A percentile compares a stretch with the other conserved stretches of the same genome.
Evolutionary conservation across 2,113 vertebrate species (phyloP).

Genomic region (Pelvicachromis taeniatus): DNA sequence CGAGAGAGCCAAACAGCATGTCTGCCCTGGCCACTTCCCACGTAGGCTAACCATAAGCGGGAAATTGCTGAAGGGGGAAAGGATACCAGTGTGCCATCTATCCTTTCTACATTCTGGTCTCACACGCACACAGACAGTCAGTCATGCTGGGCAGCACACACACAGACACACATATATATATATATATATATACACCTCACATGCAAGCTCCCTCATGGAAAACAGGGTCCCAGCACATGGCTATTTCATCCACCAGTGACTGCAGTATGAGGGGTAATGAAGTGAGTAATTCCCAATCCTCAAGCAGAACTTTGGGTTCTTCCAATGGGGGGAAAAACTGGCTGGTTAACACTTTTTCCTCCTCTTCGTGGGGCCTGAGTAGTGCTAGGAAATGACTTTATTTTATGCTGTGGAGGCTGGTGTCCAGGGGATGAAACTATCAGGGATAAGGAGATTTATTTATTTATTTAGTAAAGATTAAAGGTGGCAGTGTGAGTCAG

Average conservation of each 20-base stretch:
- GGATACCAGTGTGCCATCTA: slow-evolving; percentile 34
- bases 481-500: not conserved
- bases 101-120: slow-evolving; percentile 16
- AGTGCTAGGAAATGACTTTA: slow-evolving; percentile 1
- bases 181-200: not conserved
- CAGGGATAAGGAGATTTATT: not conserved
- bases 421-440: not conserved
- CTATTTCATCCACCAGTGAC: slow-evolving; percentile 66
- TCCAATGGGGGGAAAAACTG: slow-evolving; percentile 3
- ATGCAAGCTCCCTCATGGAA: slow-evolving; percentile 35
- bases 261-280: slow-evolving; percentile 64
- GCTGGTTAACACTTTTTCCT: slow-evolving; percentile 37
- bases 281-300: slow-evolving; percentile 60
- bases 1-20: not conserved
- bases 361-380: not conserved
- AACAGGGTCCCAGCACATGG: slow-evolving; percentile 50
- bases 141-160: not conserved
- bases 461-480: not conserved
- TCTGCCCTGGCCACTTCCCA: not conserved
- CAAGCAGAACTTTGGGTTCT: slow-evolving; percentile 34
- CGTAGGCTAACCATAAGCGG: slow-evolving; percentile 9
- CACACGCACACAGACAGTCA: not conserved
- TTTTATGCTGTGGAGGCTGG: not conserved
- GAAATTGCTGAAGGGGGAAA: slow-evolving; percentile 19
- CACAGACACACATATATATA: not conserved